Evolutionary conservation across 2,888 invertebrate genomes (phyloP).

Genomic region (Leucoma salicis): DNA sequence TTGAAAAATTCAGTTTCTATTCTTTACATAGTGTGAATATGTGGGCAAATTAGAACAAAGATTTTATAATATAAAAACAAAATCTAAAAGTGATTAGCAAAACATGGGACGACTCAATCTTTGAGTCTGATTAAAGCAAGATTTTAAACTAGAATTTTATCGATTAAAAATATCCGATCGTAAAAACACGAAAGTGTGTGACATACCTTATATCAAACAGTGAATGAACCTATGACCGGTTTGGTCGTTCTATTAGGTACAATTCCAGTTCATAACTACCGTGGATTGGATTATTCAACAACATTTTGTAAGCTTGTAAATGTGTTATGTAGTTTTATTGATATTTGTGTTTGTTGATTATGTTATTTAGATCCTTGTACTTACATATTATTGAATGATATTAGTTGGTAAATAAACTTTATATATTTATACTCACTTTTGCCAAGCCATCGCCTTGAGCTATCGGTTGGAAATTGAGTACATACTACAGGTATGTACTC

Average conservation of each 20-base stretch:
- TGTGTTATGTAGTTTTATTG: slow-evolving; percentile 23
- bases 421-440: slow-evolving; percentile 11
- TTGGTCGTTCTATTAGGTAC: slow-evolving; percentile 35
- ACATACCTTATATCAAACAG: slow-evolving; percentile 36
- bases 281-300: slow-evolving; percentile 34
- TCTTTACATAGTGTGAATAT: too few species aligned
- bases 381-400: too few species aligned
- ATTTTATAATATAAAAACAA: too few species aligned
- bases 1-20: too few species aligned
- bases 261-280: slow-evolving; percentile 38
- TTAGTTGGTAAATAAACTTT: too few species aligned
- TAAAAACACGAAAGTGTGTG: slow-evolving; percentile 8
- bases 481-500: slow-evolving; percentile 46
- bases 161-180: too few species aligned
- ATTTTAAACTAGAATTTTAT: too few species aligned
- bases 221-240: slow-evolving; percentile 50
- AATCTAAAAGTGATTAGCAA: too few species aligned
- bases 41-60: too few species aligned
- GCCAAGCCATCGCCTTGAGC: background rate
- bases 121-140: too few species aligned
- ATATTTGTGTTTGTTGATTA: slow-evolving; percentile 17
- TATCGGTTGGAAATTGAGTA: slow-evolving; percentile 11
- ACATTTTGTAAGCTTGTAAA: slow-evolving; percentile 34
- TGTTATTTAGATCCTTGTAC: too few species aligned
- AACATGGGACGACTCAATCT: too few species aligned